Percentiles rank a stretch among this genome's conserved stretches.
Evolutionary conservation across 2,797 vertebrate genomes (phyloP).

Genomic region (Lagorchestes hirsutus): DNA sequence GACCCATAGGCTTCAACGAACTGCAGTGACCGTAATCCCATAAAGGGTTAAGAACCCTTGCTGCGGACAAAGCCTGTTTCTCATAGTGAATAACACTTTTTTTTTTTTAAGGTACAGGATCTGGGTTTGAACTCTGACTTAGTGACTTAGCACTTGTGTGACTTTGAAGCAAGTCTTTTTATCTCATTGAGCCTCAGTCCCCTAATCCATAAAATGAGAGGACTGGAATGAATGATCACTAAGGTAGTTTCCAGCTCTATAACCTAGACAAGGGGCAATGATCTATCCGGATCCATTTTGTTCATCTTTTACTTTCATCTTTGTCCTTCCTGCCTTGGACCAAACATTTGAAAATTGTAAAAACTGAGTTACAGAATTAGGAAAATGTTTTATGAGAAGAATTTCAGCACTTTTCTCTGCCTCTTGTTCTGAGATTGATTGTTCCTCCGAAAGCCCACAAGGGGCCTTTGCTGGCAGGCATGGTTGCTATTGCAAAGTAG

Average conservation of each 20-base stretch:
- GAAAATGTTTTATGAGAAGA: conserved; percentile 18
- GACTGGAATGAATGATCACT: not conserved
- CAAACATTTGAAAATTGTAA: conserved; percentile 34
- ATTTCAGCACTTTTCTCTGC: not conserved
- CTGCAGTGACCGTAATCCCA: too few species aligned
- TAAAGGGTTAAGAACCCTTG: too few species aligned
- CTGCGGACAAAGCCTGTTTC: not conserved
- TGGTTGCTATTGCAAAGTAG: not conserved
- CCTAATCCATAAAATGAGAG: not conserved
- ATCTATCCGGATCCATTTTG: not conserved
- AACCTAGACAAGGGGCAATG: not conserved
- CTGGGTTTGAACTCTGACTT: not conserved
- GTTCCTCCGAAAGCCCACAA: not conserved
- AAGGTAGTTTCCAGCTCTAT: not conserved
- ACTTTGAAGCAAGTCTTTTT: not conserved
- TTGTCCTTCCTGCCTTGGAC: not conserved
- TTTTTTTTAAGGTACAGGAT: not conserved
- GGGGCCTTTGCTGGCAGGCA: not conserved
- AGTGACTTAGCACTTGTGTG: not conserved
- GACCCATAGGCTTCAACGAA: too few species aligned
- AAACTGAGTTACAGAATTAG: not conserved
- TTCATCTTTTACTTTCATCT: not conserved
- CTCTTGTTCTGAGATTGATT: conserved; percentile 2
- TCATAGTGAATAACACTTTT: not conserved
- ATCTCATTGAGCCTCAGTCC: not conserved